Evolutionary conservation across 2,113 vertebrate species (phyloP).

Genomic region (Cariama cristata): DNA sequence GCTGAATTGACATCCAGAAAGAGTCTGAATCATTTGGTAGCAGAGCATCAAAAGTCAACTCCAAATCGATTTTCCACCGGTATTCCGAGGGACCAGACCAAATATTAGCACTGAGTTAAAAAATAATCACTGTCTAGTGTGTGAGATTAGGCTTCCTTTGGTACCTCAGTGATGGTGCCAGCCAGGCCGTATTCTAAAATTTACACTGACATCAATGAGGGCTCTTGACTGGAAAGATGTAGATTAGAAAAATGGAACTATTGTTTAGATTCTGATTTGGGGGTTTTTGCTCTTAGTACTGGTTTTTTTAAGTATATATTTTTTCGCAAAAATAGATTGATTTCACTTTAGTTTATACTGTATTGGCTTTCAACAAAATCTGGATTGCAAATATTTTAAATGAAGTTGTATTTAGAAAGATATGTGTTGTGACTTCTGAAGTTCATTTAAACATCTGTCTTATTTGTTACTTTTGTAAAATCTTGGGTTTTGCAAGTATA

Average conservation of each 20-base stretch:
- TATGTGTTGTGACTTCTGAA: not conserved
- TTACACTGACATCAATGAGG: not conserved
- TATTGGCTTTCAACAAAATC: not conserved
- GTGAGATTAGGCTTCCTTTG: not conserved
- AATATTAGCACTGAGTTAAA: not conserved
- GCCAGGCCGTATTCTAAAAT: not conserved
- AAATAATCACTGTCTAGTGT: not conserved
- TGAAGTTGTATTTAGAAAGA: not conserved
- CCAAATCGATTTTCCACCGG: fast-evolving
- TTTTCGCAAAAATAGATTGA: not conserved
- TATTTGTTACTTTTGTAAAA: not conserved
- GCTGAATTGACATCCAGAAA: not conserved
- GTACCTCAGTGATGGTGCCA: not conserved
- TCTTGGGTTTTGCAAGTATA: not conserved
- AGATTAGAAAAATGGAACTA: not conserved
- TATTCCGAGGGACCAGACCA: not conserved
- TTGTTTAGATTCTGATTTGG: not conserved
- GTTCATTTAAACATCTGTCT: not conserved
- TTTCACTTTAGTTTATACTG: not conserved
- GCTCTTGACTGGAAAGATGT: not conserved
- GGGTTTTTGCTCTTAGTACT: not conserved
- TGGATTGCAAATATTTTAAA: not conserved
- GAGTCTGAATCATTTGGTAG: not conserved
- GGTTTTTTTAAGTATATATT: not conserved
- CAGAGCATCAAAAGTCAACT: not conserved